Base-by-base conservation (phyloP, 2,113 vertebrate species). In the Acrocephalus arundinaceus region DNA sequence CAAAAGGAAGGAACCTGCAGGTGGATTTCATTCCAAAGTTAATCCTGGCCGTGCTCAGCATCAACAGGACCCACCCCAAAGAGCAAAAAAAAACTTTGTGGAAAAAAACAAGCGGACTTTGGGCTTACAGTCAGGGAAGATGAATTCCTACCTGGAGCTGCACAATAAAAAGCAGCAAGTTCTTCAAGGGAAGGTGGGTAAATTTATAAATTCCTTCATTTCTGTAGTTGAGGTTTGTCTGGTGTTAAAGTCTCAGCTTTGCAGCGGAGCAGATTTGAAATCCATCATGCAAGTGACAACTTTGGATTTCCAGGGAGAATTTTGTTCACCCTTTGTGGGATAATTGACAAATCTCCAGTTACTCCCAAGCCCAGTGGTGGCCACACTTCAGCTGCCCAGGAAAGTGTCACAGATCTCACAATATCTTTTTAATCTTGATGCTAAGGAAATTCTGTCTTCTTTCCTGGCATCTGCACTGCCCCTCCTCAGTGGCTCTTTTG, bases 51-150 rank as follows among this genome's bases (percentile, higher is more conserved):
- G 13, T 10, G 68, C 80, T 18, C 73, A 21, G 16, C 80, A 67
- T 10, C 90, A 54, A 7, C 61, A 79, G 66, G 45, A 21, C 28
- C 83, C 10, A 35, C 54, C 90, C 62, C 95, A 37, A 67, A 97
- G 75, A 73, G 70, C 46, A 30, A 97, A 65, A 43, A 97, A 97
- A 65, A 95, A 99, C 92, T 98, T 99, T 59, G 97, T 99, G 57
- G 97, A 98, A 79, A 98, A 96, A 30, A 99, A 99, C 93, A 99
- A 98, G 79, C 70, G 18, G 68, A 99, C 99, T 43, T 96, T 99
- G 92, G 99, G 99, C 5, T 86, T 98, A 9, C 97, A 43, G 15
- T 41, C 67, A 33, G 90, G 87, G 41, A 98, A 97, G 91, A 67
- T 21, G 2, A 97, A 96, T 59, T 99, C 99, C 20, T 99, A 99